Evolutionary conservation across 2,888 invertebrate species (phyloP).

Genomic region (Cataglyphis albicans): DNA sequence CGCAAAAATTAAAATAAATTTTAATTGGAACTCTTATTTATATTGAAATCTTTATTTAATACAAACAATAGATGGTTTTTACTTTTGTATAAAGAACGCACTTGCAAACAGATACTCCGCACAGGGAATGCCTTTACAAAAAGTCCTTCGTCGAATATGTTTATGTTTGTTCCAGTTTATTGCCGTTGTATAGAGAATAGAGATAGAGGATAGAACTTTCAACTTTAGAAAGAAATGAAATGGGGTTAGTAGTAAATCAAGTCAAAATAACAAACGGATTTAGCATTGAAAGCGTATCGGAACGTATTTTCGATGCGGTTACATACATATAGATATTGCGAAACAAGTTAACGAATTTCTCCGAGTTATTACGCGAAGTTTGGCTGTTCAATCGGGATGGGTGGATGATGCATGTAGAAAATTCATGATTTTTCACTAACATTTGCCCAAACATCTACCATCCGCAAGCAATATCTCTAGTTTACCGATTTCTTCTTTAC

Average conservation of each 20-base stretch:
- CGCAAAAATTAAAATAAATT: not conserved
- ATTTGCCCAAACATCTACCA: not conserved
- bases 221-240: conserved; percentile 52
- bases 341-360: conserved; percentile 69
- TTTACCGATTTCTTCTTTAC: conserved; percentile 3
- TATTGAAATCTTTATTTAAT: not conserved
- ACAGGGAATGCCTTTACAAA: conserved; percentile 57
- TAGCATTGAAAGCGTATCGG: conserved; percentile 57
- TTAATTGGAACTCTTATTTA: not conserved
- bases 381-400: conserved; percentile 53
- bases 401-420: conserved; percentile 24
- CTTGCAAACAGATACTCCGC: conserved; percentile 3
- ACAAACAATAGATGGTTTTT: not conserved
- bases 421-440: conserved; percentile 40
- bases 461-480: not conserved
- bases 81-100: not conserved
- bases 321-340: not conserved
- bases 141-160: conserved; percentile 57
- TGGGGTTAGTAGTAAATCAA: conserved; percentile 63
- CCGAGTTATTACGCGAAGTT: conserved; percentile 74
- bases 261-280: conserved; percentile 76
- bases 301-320: conserved; percentile 50
- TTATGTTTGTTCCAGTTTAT: conserved; percentile 67
- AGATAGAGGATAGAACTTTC: conserved; percentile 65
- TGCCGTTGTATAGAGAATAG: conserved; percentile 63